Base-by-base conservation (phyloP, 2,113 vertebrate species). In the Riparia riparia region DNA sequence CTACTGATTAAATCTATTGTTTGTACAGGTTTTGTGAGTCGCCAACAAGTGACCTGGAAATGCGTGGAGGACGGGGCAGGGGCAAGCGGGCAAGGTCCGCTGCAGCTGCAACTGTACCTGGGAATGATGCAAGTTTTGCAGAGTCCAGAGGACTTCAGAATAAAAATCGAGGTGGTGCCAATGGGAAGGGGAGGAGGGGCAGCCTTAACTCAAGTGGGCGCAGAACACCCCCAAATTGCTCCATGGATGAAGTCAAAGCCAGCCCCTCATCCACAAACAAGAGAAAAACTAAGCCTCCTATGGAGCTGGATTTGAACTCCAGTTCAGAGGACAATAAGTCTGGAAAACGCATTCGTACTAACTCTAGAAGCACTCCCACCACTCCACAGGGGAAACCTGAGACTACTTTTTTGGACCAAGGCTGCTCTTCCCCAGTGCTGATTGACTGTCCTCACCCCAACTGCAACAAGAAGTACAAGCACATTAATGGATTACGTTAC, bases 401-500 rank as follows among this genome's bases (percentile, higher is more conserved):
- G 89, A 96, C 98, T 28, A 96, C 98, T 25, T 99, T 99, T 98
- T 98, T 99, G 98, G 99, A 99, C 95, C 99, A 99, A 64, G 99
- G 99, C 51, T 99, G 99, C 91, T 98, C 99, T 47, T 99, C 99
- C 22, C 99, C 99, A 4, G 99, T 99, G 68, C 98, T 99, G 76
- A 99, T 99, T 41, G 99, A 99, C 95, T 99, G 99, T 87, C 99
- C 99, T 54, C 99, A 99, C 89, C 99, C 99, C 50, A 99, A 99
- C 97, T 99, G 99, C 98, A 99, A 99, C 98, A 99, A 99, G 97
- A 99, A 99, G 92, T 99, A 99, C 97, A 99, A 99, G 98, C 99
- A 99, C 98, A 99, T 99, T 96, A 99, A 99, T 7, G 99, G 99
- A 72, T 97, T 99, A 72, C 98, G 99, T 61, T 99, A 99, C 97